Evolutionary conservation across 2,888 invertebrate genomes (phyloP).

Genomic region (Antheraea assamensis): DNA sequence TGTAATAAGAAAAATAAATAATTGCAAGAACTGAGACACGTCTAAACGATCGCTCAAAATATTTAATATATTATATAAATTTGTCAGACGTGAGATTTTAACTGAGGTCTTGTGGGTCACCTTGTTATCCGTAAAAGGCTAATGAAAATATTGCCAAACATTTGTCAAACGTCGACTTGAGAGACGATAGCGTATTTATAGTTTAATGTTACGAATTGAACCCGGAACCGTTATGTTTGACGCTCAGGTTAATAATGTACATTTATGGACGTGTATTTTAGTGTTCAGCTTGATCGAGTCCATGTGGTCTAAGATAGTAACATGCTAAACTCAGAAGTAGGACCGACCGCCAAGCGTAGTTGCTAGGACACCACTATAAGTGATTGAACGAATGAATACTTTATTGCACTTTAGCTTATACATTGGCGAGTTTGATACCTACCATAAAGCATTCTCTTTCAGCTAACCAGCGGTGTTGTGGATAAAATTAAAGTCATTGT

Average conservation of each 20-base stretch:
- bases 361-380: too few relatives aligned
- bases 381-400: too few relatives aligned
- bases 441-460: too few relatives aligned
- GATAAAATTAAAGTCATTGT: too few relatives aligned
- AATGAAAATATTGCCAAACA: background rate
- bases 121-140: background rate
- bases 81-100: background rate
- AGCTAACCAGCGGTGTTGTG: too few relatives aligned
- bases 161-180: background rate
- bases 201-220: background rate
- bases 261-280: too few relatives aligned
- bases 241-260: background rate
- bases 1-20: background rate
- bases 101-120: slow-evolving; percentile 4
- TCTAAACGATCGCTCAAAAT: slow-evolving; percentile 1
- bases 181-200: background rate
- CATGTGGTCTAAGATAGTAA: too few relatives aligned
- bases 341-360: too few relatives aligned
- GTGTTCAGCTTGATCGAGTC: too few relatives aligned
- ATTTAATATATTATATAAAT: background rate
- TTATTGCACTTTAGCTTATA: too few relatives aligned
- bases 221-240: background rate
- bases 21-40: background rate
- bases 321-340: too few relatives aligned
- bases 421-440: too few relatives aligned